phyloP scores from a whole-genome alignment of 2,113 vertebrate genomes.

The Chitala chitala region DNA sequence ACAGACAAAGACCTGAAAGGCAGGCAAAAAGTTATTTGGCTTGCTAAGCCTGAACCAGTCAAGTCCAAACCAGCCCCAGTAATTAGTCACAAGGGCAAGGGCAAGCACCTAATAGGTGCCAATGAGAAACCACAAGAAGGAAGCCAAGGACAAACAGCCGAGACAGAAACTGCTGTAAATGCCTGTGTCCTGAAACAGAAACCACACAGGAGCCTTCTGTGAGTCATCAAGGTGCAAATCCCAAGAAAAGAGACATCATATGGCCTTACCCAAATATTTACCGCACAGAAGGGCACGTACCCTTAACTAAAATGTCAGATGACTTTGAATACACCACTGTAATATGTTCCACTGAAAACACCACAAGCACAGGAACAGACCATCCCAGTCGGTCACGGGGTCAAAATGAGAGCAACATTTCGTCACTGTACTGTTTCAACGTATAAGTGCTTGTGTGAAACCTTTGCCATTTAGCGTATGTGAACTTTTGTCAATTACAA shows the following conservation, averaged over 20 bases:
- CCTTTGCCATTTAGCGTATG: no score
- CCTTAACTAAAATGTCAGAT: background rate
- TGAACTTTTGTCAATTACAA: background rate
- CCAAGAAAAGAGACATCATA: background rate
- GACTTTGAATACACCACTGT: background rate
- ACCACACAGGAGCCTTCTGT: background rate
- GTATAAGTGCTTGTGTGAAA: background rate
- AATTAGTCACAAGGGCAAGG: no score
- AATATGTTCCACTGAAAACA: constrained; percentile 4
- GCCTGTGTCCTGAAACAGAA: background rate
- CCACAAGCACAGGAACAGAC: background rate
- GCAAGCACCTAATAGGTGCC: background rate
- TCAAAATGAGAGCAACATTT: background rate
- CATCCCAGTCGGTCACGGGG: background rate
- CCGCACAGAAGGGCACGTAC: background rate
- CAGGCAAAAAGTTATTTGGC: background rate
- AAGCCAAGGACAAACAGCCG: background rate
- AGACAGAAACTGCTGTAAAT: background rate
- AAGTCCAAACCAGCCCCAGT: background rate
- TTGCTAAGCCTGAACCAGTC: background rate
- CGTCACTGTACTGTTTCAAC: background rate
- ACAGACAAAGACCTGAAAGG: background rate
- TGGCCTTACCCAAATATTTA: background rate
- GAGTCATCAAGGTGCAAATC: constrained; percentile 12
- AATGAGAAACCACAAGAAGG: background rate